These are phyloP conservation scores for Stenoptilia bipunctidactyla DNA, from an alignment of 2,888 invertebrate species.

Conservation along the genomic window DNA sequence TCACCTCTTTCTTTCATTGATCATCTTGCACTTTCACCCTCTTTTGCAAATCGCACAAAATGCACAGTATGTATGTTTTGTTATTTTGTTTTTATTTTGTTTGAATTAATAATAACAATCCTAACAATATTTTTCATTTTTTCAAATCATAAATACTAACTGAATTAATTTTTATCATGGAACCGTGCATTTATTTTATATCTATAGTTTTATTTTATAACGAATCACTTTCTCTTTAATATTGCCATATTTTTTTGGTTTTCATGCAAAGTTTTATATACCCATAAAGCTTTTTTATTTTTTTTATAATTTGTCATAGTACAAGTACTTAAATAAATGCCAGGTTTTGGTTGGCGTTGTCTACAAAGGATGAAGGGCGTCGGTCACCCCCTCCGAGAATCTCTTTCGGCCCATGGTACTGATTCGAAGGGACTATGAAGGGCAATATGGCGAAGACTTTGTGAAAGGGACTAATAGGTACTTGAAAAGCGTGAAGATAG, in stretches of 20 bases:
- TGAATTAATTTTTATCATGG: too few species aligned
- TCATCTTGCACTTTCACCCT: slow-evolving; percentile 13
- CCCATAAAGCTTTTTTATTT: slow-evolving; percentile 13
- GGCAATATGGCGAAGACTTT: neutral
- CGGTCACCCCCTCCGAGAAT: slow-evolving; percentile 55
- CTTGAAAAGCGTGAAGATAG: slow-evolving; percentile 1
- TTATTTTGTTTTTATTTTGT: too few species aligned
- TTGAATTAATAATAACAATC: too few species aligned
- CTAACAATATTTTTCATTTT: too few species aligned
- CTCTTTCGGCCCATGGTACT: slow-evolving; percentile 70
- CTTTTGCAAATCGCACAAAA: neutral
- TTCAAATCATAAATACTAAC: too few species aligned
- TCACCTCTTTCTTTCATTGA: slow-evolving; percentile 1
- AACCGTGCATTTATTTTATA: too few species aligned
- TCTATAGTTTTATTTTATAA: too few species aligned
- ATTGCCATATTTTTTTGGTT: too few species aligned
- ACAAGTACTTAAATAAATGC: slow-evolving; percentile 14
- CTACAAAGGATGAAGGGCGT: slow-evolving; percentile 37
- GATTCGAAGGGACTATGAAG: slow-evolving; percentile 20
- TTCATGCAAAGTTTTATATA: too few species aligned
- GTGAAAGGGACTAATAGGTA: neutral
- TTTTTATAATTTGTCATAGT: slow-evolving; percentile 8
- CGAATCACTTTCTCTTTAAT: too few species aligned
- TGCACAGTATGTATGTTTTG: too few species aligned
- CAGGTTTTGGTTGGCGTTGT: slow-evolving; percentile 57